Base-by-base conservation (phyloP, 37 sponge, comb jelly and placozoan genomes). In the Halichondria panicea region DNA sequence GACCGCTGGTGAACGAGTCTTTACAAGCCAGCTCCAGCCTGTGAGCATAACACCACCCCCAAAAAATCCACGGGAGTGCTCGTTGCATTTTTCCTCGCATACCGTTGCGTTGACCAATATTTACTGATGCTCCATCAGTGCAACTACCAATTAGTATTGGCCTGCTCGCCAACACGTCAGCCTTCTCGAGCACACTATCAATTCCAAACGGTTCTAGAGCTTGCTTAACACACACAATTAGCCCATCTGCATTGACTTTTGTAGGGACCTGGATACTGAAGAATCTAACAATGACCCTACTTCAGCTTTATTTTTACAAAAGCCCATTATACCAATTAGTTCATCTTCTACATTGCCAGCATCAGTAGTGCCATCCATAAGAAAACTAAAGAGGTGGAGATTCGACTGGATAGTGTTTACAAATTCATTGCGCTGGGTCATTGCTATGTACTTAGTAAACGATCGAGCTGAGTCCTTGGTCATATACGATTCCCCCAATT, bases 1-100 rank as follows among this genome's bases (percentile, higher is more conserved):
- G 41, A 21, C 58, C 19, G 39, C 87, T 86, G 38, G 68, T 38
- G 45, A 79, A 72, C 55, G 87, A 65, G 74, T 86, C 74, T 33
- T 75, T 75, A 66, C 76, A 80, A 31, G 81, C 81, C 9, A 87
- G 64, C 76, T 87, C 81, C 24, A 87, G 57, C 5, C 70, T 56
- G 55, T 86, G 87, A 25, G 87, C 87, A 67, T 52, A 86, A 67
- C 80, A 79, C 80, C 87, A 79, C 21, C 76, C 54, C 78, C 82
- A 87, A 40, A 48, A 65, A 22, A 87, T 37, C 87, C 87, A 80
- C 9, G 77, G 71, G 12, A 63, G 39, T n/a, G 27, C 39, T 39
- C 36, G 21, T 43, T 76, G 76, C 58, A 78, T 42, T 74, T 55
- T 48, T 0, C 65, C 81, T 52, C 75, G 80, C 76, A 87, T 68